Evolutionary conservation across 2,113 vertebrate species (phyloP).

Genomic region (Saguinus midas): DNA sequence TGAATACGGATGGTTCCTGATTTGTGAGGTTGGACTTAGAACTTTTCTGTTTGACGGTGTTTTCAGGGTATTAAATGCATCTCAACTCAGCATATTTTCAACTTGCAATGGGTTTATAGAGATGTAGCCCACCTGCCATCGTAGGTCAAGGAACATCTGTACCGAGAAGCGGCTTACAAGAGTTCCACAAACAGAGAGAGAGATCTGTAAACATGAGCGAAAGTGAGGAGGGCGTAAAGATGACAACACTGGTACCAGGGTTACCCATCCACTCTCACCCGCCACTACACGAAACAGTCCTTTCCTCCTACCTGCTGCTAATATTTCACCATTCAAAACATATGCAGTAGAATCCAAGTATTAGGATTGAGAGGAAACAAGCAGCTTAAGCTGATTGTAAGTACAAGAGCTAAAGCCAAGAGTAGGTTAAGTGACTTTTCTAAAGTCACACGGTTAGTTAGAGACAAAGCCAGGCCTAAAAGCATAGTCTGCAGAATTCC

Average conservation of each 20-base stretch:
- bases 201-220: neutral
- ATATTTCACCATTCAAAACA: neutral
- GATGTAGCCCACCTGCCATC: neutral
- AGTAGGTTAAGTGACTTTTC: neutral
- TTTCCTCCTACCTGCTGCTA: neutral
- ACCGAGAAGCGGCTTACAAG: fast-evolving
- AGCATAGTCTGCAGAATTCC: neutral
- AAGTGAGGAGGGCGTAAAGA: neutral
- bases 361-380: neutral
- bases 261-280: fast-evolving
- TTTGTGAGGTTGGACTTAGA: neutral
- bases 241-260: too few relatives aligned
- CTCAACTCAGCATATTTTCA: neutral
- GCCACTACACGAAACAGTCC: fast-evolving
- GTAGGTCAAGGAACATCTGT: neutral
- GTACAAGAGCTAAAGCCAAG: neutral
- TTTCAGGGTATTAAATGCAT: neutral
- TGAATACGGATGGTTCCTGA: neutral
- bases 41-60: neutral
- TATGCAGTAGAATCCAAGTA: neutral
- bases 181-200: neutral
- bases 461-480: neutral
- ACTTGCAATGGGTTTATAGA: neutral
- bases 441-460: neutral
- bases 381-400: neutral